Conservation (phyloP, 2,113 vertebrate genomes). For the Laterallus jamaicensis region DNA sequence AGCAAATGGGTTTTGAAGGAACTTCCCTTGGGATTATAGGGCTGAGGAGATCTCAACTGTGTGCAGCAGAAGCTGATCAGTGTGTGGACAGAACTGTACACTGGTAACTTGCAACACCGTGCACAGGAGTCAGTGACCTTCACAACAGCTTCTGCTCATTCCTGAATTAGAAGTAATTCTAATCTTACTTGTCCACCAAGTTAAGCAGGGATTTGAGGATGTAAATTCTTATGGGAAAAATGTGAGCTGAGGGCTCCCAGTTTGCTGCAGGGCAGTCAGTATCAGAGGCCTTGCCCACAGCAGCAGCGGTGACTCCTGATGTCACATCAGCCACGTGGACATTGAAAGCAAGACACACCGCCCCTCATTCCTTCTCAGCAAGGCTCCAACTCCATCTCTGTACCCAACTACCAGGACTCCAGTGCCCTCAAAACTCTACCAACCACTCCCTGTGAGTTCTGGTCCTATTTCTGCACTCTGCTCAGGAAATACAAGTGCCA, state of each 20-base stretch:
- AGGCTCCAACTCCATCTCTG: background rate
- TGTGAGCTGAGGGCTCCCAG: background rate
- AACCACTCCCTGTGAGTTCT: background rate
- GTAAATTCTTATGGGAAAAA: background rate
- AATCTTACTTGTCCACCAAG: background rate
- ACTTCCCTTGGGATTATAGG: background rate
- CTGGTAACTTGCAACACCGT: background rate
- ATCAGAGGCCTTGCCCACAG: background rate
- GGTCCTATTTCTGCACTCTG: background rate
- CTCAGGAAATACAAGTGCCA: background rate
- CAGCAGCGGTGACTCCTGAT: background rate
- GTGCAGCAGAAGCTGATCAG: background rate
- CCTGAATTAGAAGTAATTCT: background rate
- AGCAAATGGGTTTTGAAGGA: background rate
- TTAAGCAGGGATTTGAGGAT: background rate
- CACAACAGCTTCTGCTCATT: background rate
- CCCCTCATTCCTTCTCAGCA: background rate
- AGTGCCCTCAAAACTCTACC: background rate
- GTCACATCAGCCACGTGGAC: fast-evolving
- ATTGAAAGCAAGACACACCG: background rate
- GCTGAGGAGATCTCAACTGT: background rate
- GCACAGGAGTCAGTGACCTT: background rate
- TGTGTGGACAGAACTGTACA: background rate
- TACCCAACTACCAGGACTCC: background rate
- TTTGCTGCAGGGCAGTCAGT: background rate